phyloP scores from a whole-genome alignment of 2,113 vertebrate genomes.

The Leptosomus discolor region DNA sequence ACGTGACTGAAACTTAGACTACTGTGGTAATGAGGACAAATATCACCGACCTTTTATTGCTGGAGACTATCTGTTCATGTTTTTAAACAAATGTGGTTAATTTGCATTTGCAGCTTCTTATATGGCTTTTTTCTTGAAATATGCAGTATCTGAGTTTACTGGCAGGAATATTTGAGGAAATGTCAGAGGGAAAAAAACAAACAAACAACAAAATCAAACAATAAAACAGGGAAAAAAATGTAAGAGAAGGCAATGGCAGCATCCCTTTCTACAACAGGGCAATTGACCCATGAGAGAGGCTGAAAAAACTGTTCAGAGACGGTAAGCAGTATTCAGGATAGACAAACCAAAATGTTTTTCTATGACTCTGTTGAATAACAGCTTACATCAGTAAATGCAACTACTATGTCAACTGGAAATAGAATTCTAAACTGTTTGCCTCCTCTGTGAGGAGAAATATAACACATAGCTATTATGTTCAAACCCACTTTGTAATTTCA shows the following conservation, averaged over 20 bases:
- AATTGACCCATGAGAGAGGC: background rate
- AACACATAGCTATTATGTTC: background rate
- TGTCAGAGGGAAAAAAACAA: rapidly evolving
- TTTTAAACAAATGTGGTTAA: background rate
- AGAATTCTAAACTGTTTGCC: background rate
- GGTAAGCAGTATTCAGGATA: background rate
- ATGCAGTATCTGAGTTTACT: background rate
- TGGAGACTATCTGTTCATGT: background rate
- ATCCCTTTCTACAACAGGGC: background rate
- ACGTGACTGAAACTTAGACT: background rate
- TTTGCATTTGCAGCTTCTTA: background rate
- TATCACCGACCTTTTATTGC: background rate
- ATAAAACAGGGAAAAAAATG: rapidly evolving
- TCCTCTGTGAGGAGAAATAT: background rate
- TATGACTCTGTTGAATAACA: background rate
- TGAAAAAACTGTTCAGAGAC: background rate
- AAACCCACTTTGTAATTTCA: background rate
- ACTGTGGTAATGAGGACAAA: background rate
- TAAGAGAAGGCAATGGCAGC: background rate
- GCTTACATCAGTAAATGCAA: background rate
- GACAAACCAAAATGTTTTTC: background rate
- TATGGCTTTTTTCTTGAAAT: background rate
- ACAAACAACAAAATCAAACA: background rate
- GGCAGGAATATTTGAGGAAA: background rate
- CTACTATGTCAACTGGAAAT: background rate